A percentile compares a stretch with the other conserved stretches of the same genome.
phyloP scores from a whole-genome alignment of 1,140 invertebrate genomes.

The Drosophila albomicans region DNA sequence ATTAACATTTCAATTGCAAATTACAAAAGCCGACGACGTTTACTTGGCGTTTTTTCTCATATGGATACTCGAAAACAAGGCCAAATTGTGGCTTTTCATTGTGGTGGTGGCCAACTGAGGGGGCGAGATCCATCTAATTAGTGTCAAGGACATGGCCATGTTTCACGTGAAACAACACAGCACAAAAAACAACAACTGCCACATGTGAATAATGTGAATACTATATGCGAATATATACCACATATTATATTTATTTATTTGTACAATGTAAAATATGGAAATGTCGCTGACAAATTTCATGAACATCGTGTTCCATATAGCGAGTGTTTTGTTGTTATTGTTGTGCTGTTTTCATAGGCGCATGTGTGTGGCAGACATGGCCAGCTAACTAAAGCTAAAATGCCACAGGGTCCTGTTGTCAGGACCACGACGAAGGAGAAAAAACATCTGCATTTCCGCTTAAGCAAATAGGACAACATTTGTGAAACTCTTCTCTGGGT shows the following conservation, averaged over 20 bases:
- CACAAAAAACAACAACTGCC: slow-evolving; percentile 11
- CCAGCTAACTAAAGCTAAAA: slow-evolving; percentile 52
- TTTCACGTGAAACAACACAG: slow-evolving; percentile 28
- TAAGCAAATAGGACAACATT: slow-evolving; percentile 69
- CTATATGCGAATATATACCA: slow-evolving; percentile 1
- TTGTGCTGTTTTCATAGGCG: slow-evolving; percentile 49
- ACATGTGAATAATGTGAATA: slow-evolving; percentile 39
- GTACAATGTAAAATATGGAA: slow-evolving; percentile 34
- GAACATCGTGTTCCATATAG: slow-evolving; percentile 61
- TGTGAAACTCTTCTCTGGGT: slow-evolving; percentile 51
- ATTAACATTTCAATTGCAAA: slow-evolving; percentile 70
- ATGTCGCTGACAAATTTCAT: slow-evolving; percentile 71
- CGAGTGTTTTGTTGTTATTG: slow-evolving; percentile 38
- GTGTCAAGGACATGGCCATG: slow-evolving; percentile 70
- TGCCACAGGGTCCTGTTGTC: slow-evolving; percentile 17
- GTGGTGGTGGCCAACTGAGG: slow-evolving; percentile 30
- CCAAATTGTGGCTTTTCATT: slow-evolving; percentile 31
- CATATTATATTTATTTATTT: slow-evolving; percentile 6
- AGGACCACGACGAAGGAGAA: slow-evolving; percentile 4
- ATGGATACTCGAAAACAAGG: slow-evolving; percentile 26
- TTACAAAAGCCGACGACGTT: slow-evolving; percentile 69
- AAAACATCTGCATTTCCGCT: slow-evolving; percentile 78
- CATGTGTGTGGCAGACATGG: slow-evolving; percentile 67
- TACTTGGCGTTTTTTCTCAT: slow-evolving; percentile 48
- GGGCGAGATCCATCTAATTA: slow-evolving; percentile 54